phyloP scores from a whole-genome alignment of 2,888 invertebrate species.

The Drosophila birchii region DNA sequence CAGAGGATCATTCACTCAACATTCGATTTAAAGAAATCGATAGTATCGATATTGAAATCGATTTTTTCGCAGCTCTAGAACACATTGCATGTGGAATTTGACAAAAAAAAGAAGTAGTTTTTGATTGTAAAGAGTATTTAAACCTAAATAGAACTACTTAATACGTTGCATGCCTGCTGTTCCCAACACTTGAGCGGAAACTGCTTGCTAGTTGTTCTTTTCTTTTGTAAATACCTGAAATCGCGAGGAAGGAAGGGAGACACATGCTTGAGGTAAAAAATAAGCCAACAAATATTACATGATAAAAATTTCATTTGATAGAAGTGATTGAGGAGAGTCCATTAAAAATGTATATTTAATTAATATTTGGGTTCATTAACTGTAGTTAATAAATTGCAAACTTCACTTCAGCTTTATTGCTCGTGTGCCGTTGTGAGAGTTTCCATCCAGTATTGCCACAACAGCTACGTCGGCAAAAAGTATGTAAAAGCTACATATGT shows the following conservation, averaged over 20 bases:
- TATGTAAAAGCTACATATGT: neutral
- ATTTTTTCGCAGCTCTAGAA: conserved; percentile 36
- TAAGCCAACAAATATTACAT: conserved; percentile 54
- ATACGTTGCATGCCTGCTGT: conserved; percentile 23
- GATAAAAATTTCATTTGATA: conserved; percentile 56
- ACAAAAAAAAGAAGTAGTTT: conserved; percentile 45
- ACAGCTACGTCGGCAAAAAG: conserved; percentile 31
- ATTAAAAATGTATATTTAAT: too few species aligned
- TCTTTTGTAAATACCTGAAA: conserved; percentile 59
- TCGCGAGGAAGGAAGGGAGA: conserved; percentile 5
- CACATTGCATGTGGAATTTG: conserved; percentile 73
- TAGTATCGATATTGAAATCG: neutral
- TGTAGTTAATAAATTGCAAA: neutral
- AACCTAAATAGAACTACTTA: conserved; percentile 27
- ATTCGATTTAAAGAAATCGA: too few species aligned
- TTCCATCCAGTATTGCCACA: conserved; percentile 24
- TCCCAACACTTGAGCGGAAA: conserved; percentile 22
- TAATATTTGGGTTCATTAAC: too few species aligned
- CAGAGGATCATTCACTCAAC: too few species aligned
- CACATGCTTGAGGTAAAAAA: conserved; percentile 63
- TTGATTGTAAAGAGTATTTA: conserved; percentile 47
- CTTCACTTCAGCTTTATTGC: neutral
- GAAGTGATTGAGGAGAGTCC: neutral
- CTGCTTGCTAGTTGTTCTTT: conserved; percentile 18
- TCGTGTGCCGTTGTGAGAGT: conserved; percentile 1